A percentile compares a stretch with the other conserved stretches of the same genome.
Conservation (phyloP, 2,113 vertebrate genomes). For the Forbesichthys agassizii region DNA sequence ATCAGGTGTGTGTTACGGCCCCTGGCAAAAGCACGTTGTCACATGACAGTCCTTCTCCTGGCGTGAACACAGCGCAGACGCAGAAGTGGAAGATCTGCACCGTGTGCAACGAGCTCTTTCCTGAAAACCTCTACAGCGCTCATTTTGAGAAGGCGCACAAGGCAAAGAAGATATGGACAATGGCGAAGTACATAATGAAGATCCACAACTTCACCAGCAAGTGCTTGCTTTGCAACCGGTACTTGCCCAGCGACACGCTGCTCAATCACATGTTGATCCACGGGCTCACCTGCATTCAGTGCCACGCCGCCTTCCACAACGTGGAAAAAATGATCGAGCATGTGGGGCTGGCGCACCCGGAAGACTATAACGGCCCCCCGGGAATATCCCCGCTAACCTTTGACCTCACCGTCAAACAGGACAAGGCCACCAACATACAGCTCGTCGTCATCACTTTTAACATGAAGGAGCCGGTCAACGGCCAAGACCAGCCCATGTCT, state of each 20-base stretch:
- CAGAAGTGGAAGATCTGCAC: slow-evolving; percentile 99
- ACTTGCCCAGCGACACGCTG: slow-evolving; percentile 92
- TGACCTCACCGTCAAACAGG: slow-evolving; percentile 92
- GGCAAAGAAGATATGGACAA: slow-evolving; percentile 93
- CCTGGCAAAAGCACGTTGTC: slow-evolving; percentile 63
- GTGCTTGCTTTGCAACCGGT: slow-evolving; percentile 97
- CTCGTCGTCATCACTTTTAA: slow-evolving; percentile 95
- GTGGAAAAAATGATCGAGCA: slow-evolving; percentile 96
- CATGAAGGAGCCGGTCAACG: slow-evolving; percentile 82
- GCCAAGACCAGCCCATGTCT: slow-evolving; percentile 83
- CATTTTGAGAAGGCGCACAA: slow-evolving; percentile 98
- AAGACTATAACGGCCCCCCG: slow-evolving; percentile 87
- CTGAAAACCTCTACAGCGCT: slow-evolving; percentile 93
- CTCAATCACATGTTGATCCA: slow-evolving; percentile 99
- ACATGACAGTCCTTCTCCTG: slow-evolving; percentile 45
- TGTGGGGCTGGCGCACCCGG: slow-evolving; percentile 84
- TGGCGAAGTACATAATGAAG: slow-evolving; percentile 98
- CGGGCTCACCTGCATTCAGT: slow-evolving; percentile 94
- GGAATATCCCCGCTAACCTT: slow-evolving; percentile 92
- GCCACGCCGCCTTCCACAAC: slow-evolving; percentile 92
- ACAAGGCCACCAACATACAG: slow-evolving; percentile 91
- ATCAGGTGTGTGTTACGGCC: slow-evolving; percentile 76
- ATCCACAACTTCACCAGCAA: slow-evolving; percentile 99
- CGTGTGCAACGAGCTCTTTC: slow-evolving; percentile 97
- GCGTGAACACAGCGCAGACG: slow-evolving; percentile 83